These are phyloP conservation scores for Carcinoscorpius rotundicauda DNA, from an alignment of 1,140 invertebrate genomes.

Conservation along the genomic window DNA sequence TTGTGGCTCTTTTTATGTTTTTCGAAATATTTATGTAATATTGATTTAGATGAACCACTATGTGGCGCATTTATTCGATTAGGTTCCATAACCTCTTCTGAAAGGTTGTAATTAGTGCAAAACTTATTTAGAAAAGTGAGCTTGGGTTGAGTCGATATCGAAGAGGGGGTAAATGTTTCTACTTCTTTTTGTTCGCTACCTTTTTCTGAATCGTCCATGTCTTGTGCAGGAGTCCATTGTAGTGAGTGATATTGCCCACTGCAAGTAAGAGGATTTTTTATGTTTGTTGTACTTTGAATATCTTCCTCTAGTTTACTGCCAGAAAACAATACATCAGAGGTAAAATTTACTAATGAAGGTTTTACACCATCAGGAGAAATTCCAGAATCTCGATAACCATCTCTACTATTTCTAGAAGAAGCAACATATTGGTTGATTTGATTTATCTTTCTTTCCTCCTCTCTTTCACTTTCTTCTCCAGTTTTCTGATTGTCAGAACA, in stretches of 20 bases:
- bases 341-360: constrained; percentile 28
- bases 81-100: background rate
- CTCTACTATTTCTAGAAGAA: constrained; percentile 32
- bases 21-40: constrained; percentile 8
- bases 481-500: background rate
- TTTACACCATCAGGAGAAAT: constrained; percentile 56
- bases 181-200: constrained; percentile 1
- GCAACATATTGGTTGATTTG: constrained; percentile 39
- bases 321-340: background rate
- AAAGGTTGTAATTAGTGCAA: too few relatives aligned
- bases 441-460: constrained; percentile 36
- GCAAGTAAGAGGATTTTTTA: background rate
- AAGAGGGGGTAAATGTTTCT: background rate
- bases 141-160: constrained; percentile 15
- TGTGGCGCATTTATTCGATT: constrained; percentile 10
- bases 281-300: background rate
- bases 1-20: background rate
- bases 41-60: constrained; percentile 6
- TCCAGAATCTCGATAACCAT: constrained; percentile 63
- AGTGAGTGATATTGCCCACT: constrained; percentile 3
- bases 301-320: constrained; percentile 2
- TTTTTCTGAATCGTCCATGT: constrained; percentile 13
- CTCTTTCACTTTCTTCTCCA: constrained; percentile 26
- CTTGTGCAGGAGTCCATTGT: constrained; percentile 12
- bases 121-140: constrained; percentile 9